Percentiles rank a stretch among this genome's conserved stretches.
These are phyloP conservation scores for Lasioglossum marginatum DNA, from an alignment of 2,888 invertebrate species.

Conservation along the genomic window DNA sequence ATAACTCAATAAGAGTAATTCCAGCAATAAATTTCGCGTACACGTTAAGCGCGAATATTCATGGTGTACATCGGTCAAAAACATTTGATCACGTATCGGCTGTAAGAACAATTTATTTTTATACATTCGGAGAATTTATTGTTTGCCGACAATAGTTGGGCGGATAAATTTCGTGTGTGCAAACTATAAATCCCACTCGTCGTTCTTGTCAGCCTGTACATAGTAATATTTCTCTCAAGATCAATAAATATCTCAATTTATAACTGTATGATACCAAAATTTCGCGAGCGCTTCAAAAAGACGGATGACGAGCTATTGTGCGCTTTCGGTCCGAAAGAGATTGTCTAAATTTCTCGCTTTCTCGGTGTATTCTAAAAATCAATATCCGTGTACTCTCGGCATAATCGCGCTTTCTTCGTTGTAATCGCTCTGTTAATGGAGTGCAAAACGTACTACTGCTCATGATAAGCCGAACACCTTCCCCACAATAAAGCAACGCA, in stretches of 20 bases:
- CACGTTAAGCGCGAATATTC: not conserved
- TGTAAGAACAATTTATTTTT: conserved; percentile 10
- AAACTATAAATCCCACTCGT: not conserved
- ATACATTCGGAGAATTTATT: not conserved
- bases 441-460: not conserved
- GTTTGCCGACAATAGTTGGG: not conserved
- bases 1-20: not conserved
- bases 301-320: not conserved
- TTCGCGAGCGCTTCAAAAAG: not conserved
- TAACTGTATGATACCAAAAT: not conserved
- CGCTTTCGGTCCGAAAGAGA: not conserved
- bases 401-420: not conserved
- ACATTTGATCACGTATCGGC: not conserved
- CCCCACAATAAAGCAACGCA: too few relatives aligned
- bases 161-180: not conserved
- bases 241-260: not conserved
- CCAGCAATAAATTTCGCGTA: not conserved
- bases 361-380: not conserved
- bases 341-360: not conserved
- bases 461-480: not conserved
- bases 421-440: not conserved
- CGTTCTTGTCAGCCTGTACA: conserved; percentile 12
- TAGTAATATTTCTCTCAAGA: conserved; percentile 8
- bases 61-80: not conserved
- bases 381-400: not conserved